Evolutionary conservation across 2,797 vertebrate genomes (phyloP).

Genomic region (Neosilurus mollespiculum): DNA sequence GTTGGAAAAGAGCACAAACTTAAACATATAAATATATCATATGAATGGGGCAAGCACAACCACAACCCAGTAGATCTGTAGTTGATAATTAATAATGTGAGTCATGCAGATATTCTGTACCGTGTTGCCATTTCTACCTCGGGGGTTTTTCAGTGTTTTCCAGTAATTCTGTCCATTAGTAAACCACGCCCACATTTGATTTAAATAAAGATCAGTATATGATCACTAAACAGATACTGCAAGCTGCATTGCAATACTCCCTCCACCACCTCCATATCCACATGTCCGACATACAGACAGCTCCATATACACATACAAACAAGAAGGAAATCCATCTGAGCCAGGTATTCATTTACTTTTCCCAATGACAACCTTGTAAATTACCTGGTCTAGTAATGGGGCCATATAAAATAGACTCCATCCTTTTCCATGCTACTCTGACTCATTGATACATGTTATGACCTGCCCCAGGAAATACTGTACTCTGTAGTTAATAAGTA

Average conservation of each 20-base stretch:
- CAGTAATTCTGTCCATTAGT: neutral
- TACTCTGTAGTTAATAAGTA: slow-evolving; percentile 10
- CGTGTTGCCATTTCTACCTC: neutral
- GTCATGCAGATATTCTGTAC: neutral
- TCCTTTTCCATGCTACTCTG: neutral
- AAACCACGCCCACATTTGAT: neutral
- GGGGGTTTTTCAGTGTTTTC: neutral
- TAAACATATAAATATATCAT: neutral
- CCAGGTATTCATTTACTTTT: neutral
- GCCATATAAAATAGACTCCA: neutral
- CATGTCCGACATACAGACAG: no score
- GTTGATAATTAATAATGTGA: neutral
- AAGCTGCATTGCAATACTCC: neutral
- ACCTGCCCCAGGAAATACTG: slow-evolving; percentile 30
- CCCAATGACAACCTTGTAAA: neutral
- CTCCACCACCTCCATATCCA: neutral
- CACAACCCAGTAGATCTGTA: neutral
- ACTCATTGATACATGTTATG: slow-evolving; percentile 7
- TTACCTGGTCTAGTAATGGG: neutral
- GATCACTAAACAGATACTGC: neutral
- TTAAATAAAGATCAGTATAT: neutral
- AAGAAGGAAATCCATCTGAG: neutral
- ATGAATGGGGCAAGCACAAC: no score
- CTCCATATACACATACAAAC: neutral
- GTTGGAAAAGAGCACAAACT: neutral